These are phyloP conservation scores for Megalops cyprinoides DNA, from an alignment of 2,797 vertebrate species.

Conservation along the genomic window DNA sequence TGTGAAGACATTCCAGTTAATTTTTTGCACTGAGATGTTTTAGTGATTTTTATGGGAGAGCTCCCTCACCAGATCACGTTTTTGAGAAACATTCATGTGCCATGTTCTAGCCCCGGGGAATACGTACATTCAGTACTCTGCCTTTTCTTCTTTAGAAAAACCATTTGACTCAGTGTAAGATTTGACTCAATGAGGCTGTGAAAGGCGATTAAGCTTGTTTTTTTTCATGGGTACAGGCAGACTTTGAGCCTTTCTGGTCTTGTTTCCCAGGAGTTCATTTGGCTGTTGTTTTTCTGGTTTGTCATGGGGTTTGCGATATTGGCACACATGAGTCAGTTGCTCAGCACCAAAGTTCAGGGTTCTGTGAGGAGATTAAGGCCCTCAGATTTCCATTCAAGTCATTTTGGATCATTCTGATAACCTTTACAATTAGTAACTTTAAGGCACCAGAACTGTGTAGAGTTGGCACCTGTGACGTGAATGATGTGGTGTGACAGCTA, in stretches of 20 bases:
- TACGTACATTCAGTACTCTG: background rate
- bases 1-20: no score
- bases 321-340: conserved; percentile 56
- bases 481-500: background rate
- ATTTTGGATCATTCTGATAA: background rate
- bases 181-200: conserved; percentile 70
- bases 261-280: conserved; percentile 67
- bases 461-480: background rate
- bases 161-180: conserved; percentile 37
- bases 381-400: background rate
- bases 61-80: background rate
- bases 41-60: no score
- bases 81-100: background rate
- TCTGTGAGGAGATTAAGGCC: conserved; percentile 4
- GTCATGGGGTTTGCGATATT: conserved; percentile 63
- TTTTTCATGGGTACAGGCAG: conserved; percentile 67
- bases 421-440: background rate
- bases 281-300: conserved; percentile 60
- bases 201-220: conserved; percentile 76
- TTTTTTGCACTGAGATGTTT: no score
- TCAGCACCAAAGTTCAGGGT: conserved; percentile 29
- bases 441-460: background rate
- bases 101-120: background rate
- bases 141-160: conserved; percentile 2
- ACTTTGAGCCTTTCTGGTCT: conserved; percentile 66